These are phyloP conservation scores for Hapalemur alaotrensis DNA, from an alignment of 2,797 vertebrate genomes.

Conservation along the genomic window DNA sequence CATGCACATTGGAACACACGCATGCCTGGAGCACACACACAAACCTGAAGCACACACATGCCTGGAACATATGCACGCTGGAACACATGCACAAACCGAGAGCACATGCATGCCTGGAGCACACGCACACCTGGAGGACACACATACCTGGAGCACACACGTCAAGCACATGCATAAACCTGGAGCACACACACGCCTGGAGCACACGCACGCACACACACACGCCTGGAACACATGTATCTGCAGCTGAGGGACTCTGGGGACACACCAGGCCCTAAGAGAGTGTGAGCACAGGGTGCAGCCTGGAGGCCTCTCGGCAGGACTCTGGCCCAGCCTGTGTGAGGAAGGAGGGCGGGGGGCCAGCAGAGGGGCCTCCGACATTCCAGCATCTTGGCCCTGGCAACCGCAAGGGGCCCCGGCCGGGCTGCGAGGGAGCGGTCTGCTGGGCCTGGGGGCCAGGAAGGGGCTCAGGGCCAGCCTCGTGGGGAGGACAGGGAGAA, in stretches of 20 bases:
- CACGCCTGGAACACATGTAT: not conserved
- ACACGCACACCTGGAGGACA: fast-evolving
- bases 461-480: not conserved
- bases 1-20: fast-evolving
- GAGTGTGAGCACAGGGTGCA: not conserved
- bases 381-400: not conserved
- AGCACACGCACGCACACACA: not conserved
- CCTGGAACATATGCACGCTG: fast-evolving
- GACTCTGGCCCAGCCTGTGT: not conserved
- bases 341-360: not conserved
- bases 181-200: not conserved
- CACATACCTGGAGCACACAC: not conserved
- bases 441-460: not conserved
- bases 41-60: no score
- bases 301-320: not conserved
- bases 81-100: no score
- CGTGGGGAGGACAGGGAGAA: no score
- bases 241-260: not conserved
- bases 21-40: fast-evolving
- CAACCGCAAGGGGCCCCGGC: not conserved
- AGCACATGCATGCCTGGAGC: no score
- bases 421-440: not conserved
- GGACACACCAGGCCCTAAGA: not conserved
- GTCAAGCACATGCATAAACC: fast-evolving
- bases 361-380: not conserved